Base-by-base conservation (phyloP, 2,888 invertebrate genomes). In the Eristalis intricaria region DNA sequence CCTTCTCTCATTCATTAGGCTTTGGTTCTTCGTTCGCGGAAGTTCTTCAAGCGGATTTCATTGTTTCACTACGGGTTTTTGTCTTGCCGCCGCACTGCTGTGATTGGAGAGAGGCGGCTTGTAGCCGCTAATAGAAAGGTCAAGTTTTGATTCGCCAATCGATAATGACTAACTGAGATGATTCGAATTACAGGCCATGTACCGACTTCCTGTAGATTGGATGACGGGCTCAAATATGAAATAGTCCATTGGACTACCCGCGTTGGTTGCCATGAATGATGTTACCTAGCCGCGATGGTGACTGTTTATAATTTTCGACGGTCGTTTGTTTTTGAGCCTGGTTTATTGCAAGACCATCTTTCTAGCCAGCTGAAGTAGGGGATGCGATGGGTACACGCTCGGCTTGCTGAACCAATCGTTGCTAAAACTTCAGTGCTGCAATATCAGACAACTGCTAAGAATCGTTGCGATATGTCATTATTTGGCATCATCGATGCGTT, bases 11-110 rank as follows among this genome's bases (percentile, higher is more conserved):
- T 50, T 50, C 50, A 50, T 23, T 61, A 22, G 50, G 56, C 32
- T 61, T n/a, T 61, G 29, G 60, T 68, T 13, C 76, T 61, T 26
- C 43, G 11, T 23, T 65, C 29, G 29, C 79, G 73, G 66, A 79
- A 73, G 71, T 66, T 73, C 73, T 19, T 38, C 35, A 63, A 43
- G 7, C 10, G 8, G 11, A 74, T 40, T 63, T 81, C 73, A 79
- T 65, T 66, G 66, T 65, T 60, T 66, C 60, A n/a, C 43, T 73
- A 68, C 23, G 79, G 65, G 64, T n/a, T 73, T 73, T 71, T 69
- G 13, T 60, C 3, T 60, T 29, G 60, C 60, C 26, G 26, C 60
- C 26, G 26, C n/a, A n/a, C n/a, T n/a, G n/a, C 19, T 19, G 50
- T 50, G 50, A 50, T 19, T 19, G 19, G 50, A 50, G 50, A 50